Conservation (phyloP, 2,888 invertebrate species). For the Aleiodes leptofemur region DNA sequence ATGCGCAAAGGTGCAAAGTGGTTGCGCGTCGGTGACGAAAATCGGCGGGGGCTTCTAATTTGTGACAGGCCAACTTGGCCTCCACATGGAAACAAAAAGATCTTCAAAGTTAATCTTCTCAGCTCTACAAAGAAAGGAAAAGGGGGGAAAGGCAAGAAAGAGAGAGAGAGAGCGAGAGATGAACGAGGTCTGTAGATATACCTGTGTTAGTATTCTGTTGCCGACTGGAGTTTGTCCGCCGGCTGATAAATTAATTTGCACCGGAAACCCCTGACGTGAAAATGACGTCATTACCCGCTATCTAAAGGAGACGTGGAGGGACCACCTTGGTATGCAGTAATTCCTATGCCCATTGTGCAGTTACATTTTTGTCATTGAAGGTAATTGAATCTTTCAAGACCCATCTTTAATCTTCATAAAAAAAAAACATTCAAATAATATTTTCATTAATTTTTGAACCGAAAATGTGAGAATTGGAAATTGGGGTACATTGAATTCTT, state of each 20-base stretch:
- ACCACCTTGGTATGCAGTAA: constrained; percentile 25
- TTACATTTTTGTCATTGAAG: neutral
- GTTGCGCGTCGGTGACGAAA: constrained; percentile 51
- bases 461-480: too few species aligned
- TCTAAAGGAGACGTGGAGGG: constrained; percentile 52
- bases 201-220: constrained; percentile 9
- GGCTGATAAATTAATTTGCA: constrained; percentile 72
- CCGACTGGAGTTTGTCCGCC: constrained; percentile 37
- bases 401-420: too few species aligned
- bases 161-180: constrained; percentile 5
- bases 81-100: constrained; percentile 34
- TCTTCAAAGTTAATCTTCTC: constrained; percentile 41
- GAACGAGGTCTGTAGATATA: neutral
- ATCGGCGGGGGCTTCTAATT: constrained; percentile 54
- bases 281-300: constrained; percentile 69
- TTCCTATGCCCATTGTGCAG: neutral
- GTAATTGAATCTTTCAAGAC: too few species aligned
- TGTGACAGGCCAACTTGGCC: constrained; percentile 52
- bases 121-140: neutral
- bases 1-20: constrained; percentile 55
- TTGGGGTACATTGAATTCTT: too few species aligned
- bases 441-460: too few species aligned
- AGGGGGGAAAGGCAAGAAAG: neutral
- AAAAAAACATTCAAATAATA: too few species aligned
- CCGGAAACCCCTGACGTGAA: constrained; percentile 71